phyloP scores from a whole-genome alignment of 1,140 invertebrate genomes.

The Drosophila novamexicana region DNA sequence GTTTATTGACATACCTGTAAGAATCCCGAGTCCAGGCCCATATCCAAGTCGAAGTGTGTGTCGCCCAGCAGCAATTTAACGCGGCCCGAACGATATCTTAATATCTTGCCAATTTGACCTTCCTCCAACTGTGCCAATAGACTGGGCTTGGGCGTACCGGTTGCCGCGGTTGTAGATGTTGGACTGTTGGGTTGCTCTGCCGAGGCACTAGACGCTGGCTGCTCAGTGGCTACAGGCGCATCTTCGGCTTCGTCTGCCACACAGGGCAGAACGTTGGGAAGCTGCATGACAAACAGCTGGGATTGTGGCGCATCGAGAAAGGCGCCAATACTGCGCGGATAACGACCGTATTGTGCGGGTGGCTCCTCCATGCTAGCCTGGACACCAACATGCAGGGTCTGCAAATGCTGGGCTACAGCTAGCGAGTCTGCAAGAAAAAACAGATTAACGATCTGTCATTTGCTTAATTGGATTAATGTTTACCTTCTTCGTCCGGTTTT shows the following conservation, averaged over 20 bases:
- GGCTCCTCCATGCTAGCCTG: conserved; percentile 50
- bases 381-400: conserved; percentile 46
- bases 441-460: not conserved
- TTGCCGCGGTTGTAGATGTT: not conserved
- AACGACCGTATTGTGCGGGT: conserved; percentile 64
- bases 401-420: conserved; percentile 57
- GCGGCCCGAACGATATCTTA: conserved; percentile 86
- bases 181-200: conserved; percentile 41
- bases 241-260: conserved; percentile 65
- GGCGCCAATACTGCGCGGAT: conserved; percentile 63
- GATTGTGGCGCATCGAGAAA: conserved; percentile 58
- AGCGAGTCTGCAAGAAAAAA: conserved; percentile 37
- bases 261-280: conserved; percentile 85
- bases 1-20: conserved; percentile 53
- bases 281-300: conserved; percentile 77
- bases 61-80: conserved; percentile 86
- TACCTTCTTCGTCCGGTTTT: conserved; percentile 31
- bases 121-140: conserved; percentile 84
- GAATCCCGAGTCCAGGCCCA: conserved; percentile 84
- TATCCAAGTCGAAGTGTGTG: conserved; percentile 85
- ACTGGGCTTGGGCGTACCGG: conserved; percentile 38
- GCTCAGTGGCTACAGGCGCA: conserved; percentile 13
- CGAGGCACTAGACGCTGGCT: conserved; percentile 1
- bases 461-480: not conserved
- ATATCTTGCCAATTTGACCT: conserved; percentile 86